A percentile compares a stretch with the other conserved stretches of the same genome.
These are phyloP conservation scores for Panthera tigris DNA, from an alignment of 2,113 vertebrate species.

Conservation along the genomic window DNA sequence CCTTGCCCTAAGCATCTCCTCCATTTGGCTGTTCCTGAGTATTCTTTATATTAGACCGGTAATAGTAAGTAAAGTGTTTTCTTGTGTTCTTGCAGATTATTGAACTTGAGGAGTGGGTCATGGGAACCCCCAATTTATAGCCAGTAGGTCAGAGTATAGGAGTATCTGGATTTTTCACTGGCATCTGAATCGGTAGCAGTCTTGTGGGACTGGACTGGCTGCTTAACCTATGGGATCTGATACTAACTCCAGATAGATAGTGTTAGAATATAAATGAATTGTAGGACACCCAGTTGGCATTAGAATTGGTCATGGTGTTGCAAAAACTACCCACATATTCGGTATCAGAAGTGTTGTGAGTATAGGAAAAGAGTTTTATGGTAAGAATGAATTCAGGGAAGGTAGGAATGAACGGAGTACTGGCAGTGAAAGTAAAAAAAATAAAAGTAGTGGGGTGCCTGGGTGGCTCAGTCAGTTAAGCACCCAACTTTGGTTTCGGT, in stretches of 20 bases:
- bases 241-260: background rate
- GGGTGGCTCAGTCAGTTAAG: too few relatives aligned
- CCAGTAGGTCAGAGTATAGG: too few relatives aligned
- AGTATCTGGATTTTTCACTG: background rate
- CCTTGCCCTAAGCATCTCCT: background rate
- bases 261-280: background rate
- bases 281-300: background rate
- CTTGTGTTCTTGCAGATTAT: too few relatives aligned
- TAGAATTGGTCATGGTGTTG: background rate
- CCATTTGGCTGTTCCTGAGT: background rate
- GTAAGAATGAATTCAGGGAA: background rate
- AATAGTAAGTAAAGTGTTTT: background rate
- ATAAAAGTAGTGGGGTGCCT: too few relatives aligned
- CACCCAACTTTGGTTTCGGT: too few relatives aligned
- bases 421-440: background rate
- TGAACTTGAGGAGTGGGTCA: too few relatives aligned
- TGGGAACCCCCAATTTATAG: too few relatives aligned
- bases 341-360: background rate
- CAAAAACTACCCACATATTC: background rate
- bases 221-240: background rate
- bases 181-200: background rate
- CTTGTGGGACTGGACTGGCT: background rate
- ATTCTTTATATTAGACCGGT: background rate
- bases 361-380: background rate
- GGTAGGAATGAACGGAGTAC: background rate